These are phyloP conservation scores for Gnathonemus longibarbis DNA, from an alignment of 2,113 vertebrate genomes.

Conservation along the genomic window DNA sequence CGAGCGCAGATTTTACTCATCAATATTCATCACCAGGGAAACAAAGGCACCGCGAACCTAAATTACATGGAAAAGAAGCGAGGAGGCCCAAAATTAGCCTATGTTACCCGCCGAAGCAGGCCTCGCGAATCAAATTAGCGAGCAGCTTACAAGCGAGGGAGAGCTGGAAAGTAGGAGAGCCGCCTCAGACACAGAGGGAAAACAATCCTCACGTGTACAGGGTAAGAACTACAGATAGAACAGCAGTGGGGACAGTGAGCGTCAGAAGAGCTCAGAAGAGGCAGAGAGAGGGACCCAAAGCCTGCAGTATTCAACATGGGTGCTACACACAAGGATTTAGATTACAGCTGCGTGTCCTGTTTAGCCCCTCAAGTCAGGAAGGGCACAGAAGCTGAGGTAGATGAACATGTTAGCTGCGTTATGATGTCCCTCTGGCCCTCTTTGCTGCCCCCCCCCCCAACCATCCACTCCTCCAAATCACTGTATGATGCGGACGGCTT, in stretches of 20 bases:
- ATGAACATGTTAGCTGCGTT: not conserved
- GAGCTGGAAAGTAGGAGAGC: not conserved
- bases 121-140: not conserved
- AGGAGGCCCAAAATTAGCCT: not conserved
- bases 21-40: slow-evolving; percentile 12
- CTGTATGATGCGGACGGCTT: not conserved
- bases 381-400: not conserved
- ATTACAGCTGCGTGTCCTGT: not conserved
- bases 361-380: not conserved
- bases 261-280: not conserved
- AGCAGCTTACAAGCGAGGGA: not conserved
- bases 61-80: slow-evolving; percentile 11
- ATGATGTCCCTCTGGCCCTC: not conserved
- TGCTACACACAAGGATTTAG: too few relatives aligned
- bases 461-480: not conserved
- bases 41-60: not conserved
- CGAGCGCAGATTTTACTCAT: not conserved
- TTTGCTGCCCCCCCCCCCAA: not conserved
- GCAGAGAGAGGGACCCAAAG: not conserved
- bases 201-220: not conserved
- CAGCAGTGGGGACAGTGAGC: not conserved
- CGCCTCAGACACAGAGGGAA: not conserved
- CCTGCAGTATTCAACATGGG: not conserved
- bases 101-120: not conserved
- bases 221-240: not conserved